Base-by-base conservation (phyloP, 1,140 invertebrate species). In the Euura saliciscinereae region DNA sequence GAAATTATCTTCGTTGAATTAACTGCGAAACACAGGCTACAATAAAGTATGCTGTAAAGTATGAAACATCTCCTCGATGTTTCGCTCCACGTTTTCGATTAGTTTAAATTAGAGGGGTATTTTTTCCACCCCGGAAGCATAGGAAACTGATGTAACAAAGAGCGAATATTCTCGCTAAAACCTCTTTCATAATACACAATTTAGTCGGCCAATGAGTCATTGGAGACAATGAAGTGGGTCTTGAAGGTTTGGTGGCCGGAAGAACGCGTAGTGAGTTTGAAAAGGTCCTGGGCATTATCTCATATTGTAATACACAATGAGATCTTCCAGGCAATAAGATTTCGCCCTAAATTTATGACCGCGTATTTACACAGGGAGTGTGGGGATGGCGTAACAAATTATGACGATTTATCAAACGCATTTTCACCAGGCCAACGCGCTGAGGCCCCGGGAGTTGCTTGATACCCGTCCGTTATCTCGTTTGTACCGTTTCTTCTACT, bases 271-370 rank as follows among this genome's bases (percentile, higher is more conserved):
- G 51, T 77, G 73, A 75, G 43, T 75, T 28, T 77, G 78, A 73
- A 81, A 80, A 74, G 74, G 73, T 70, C 75, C 75, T 77, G 73
- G 66, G 73, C 80, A 82, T 82, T 82, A 80, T 80, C 75, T 78
- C 66, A 74, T 75, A 81, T 82, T 80, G 80, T 79, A 73, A 78
- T 75, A 45, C 76, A 72, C 78, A 82, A 78, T 73, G 75, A 74
- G 76, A 76, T 80, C 79, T 82, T 80, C 78, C 79, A 76, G 74
- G 77, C 79, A 80, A 82, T 82, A 82, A 82, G 76, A 78, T 78
- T 70, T 80, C 73, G 70, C 75, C 75, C 65, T 72, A 76, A 77
- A 80, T 82, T 80, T 67, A 67, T 67, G 13, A 42, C 66, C 7
- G 66, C 66, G 66, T 67, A 67, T 67, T 78, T 82, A 74, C 68